Percentiles rank a stretch among this genome's conserved stretches.
Evolutionary conservation across 2,797 vertebrate genomes (phyloP).

Genomic region (Phoebastria nigripes): DNA sequence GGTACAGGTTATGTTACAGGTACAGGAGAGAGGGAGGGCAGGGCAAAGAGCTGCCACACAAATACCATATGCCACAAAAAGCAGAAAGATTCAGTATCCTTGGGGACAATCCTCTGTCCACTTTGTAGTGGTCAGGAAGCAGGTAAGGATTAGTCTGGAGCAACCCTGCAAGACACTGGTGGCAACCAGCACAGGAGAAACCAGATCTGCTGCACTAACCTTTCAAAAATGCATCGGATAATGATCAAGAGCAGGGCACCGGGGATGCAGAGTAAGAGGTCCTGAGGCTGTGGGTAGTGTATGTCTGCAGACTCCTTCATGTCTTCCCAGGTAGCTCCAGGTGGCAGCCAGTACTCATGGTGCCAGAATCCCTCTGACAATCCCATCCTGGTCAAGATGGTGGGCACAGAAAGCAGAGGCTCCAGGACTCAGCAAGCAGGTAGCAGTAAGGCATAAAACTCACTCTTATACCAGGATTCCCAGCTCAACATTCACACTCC

Average conservation of each 20-base stretch:
- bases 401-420: not conserved
- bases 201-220: slow-evolving; percentile 56
- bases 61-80: not conserved
- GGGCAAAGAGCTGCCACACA: not conserved
- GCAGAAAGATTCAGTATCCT: not conserved
- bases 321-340: slow-evolving; percentile 76
- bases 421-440: not conserved
- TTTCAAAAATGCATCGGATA: slow-evolving; percentile 75
- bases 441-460: not conserved
- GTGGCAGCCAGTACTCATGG: slow-evolving; percentile 81
- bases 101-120: not conserved
- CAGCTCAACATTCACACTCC: not conserved
- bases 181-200: not conserved
- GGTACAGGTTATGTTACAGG: not conserved
- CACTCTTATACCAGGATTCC: not conserved
- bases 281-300: slow-evolving; percentile 71
- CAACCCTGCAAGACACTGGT: not conserved
- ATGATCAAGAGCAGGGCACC: slow-evolving; percentile 74
- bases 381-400: not conserved
- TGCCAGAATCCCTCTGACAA: slow-evolving; percentile 67
- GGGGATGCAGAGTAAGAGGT: slow-evolving; percentile 76
- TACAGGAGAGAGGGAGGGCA: not conserved
- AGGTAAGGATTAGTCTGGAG: not conserved
- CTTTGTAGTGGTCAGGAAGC: not conserved
- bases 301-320: slow-evolving; percentile 45